A percentile compares a stretch with the other conserved stretches of the same genome.
These are phyloP conservation scores for Gallinago media DNA, from an alignment of 2,113 vertebrate species.

Conservation along the genomic window DNA sequence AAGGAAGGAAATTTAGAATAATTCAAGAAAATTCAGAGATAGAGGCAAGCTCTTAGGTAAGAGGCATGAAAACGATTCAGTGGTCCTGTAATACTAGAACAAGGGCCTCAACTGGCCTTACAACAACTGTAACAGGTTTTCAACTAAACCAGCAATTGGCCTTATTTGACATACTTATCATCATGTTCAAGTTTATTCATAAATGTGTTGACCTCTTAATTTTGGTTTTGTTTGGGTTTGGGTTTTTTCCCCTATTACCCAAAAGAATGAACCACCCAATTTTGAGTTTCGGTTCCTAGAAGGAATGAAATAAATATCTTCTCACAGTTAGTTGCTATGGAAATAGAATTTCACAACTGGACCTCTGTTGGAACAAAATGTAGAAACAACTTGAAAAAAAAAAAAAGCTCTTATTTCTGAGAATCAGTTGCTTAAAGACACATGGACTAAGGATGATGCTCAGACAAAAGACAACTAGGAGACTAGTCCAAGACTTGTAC, in stretches of 20 bases:
- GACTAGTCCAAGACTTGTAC: neutral
- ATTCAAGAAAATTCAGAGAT: neutral
- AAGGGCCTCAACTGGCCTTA: neutral
- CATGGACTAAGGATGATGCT: neutral
- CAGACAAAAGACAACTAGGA: neutral
- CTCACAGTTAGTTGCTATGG: conserved; percentile 29
- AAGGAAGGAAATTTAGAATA: neutral
- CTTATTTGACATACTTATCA: neutral
- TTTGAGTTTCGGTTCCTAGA: neutral
- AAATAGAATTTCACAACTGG: conserved; percentile 12
- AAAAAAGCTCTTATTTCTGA: neutral
- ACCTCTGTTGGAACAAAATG: neutral
- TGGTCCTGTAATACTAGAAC: neutral
- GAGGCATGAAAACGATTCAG: neutral
- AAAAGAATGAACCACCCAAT: neutral
- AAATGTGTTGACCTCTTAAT: neutral
- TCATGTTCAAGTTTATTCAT: neutral
- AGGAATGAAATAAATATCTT: neutral
- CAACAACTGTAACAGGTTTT: neutral
- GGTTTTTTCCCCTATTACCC: neutral
- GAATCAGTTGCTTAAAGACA: neutral
- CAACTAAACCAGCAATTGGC: neutral
- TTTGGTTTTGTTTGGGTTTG: neutral
- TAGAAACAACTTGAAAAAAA: neutral
- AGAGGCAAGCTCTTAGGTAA: neutral